A percentile compares a stretch with the other conserved stretches of the same genome.
Evolutionary conservation across 2,113 vertebrate genomes (phyloP).

Genomic region (Alectura lathami): DNA sequence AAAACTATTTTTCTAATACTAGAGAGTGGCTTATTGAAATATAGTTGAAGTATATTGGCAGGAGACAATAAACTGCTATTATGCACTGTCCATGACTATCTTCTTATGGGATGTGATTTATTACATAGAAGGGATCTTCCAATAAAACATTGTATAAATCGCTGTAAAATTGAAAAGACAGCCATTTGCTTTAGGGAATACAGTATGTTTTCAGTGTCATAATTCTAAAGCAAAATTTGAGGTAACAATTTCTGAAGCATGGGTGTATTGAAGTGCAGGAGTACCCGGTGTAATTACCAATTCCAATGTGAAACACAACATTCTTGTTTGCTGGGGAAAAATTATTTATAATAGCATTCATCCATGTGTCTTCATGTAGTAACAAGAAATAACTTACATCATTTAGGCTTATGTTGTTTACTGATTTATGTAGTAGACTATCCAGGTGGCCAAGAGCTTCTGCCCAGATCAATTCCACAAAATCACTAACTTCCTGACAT

Average conservation of each 20-base stretch:
- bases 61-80: background rate
- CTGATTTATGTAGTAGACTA: slow-evolving; percentile 67
- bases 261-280: background rate
- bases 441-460: slow-evolving; percentile 82
- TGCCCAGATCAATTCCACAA: slow-evolving; percentile 86
- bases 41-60: background rate
- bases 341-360: background rate
- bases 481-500: slow-evolving; percentile 79
- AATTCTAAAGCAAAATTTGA: background rate
- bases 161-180: background rate
- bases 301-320: background rate
- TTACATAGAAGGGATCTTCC: background rate
- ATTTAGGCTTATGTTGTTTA: slow-evolving; percentile 81
- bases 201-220: background rate
- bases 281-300: background rate
- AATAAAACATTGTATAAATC: background rate
- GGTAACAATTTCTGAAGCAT: background rate
- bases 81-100: background rate
- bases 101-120: background rate
- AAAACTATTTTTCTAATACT: background rate
- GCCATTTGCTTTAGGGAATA: background rate
- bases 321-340: background rate
- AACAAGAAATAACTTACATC: slow-evolving; percentile 74
- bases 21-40: background rate
- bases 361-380: background rate